These are phyloP conservation scores for Nebria ingens DNA, from an alignment of 1,140 invertebrate species.

Conservation along the genomic window DNA sequence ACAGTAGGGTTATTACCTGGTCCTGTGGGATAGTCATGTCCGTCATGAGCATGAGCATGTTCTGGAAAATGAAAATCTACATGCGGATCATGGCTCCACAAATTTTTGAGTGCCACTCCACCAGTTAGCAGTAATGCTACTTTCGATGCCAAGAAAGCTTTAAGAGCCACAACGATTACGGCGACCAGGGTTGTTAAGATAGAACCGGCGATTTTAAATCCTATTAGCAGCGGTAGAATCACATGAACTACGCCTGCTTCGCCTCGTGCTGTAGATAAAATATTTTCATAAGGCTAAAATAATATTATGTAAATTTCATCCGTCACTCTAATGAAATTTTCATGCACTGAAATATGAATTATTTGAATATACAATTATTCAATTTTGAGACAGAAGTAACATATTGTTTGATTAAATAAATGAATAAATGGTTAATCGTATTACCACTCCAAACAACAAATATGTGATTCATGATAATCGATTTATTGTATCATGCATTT, in stretches of 20 bases:
- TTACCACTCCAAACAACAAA: too few species aligned
- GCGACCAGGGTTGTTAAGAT: conserved; percentile 44
- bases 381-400: too few species aligned
- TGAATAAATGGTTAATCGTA: too few species aligned
- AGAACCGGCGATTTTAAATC: conserved; percentile 48
- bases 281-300: background rate
- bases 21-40: background rate
- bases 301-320: background rate
- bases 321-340: background rate
- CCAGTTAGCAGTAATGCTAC: conserved; percentile 46
- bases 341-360: too few species aligned
- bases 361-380: too few species aligned
- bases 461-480: too few species aligned
- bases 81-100: background rate
- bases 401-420: too few species aligned
- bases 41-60: background rate
- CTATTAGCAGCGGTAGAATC: conserved; percentile 47
- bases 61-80: background rate
- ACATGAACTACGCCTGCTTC: conserved; percentile 33
- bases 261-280: background rate
- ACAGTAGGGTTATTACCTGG: background rate
- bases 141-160: conserved; percentile 50
- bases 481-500: too few species aligned
- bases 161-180: conserved; percentile 46
- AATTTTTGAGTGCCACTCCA: conserved; percentile 44